Evolutionary conservation across 2,113 vertebrate genomes (phyloP), one percentile per base, ranked within the genome.

Genomic region (Zingel zingel): DNA sequence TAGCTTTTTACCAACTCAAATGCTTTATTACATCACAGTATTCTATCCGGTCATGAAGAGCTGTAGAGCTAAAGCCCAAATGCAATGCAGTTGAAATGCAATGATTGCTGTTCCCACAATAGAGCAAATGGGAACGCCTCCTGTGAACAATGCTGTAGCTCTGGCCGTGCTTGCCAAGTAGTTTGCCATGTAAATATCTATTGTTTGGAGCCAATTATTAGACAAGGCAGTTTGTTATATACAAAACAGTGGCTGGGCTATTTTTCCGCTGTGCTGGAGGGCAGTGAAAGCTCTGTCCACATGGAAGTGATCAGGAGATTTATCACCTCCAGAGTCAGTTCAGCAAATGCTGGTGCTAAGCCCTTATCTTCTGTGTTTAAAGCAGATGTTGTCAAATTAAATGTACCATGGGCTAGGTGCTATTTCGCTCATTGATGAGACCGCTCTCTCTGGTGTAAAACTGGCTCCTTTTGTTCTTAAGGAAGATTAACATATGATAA

Each of bases 291-390:
- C 67, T 75, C 47, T 4, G 6, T 77, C 39, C 73, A 65, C 68
- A 81, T 93, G 88, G 74, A 87, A 83, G 58, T 61, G 48, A 90
- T 92, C 82, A 73, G 45, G 43, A 76, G 57, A 77, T 77, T 63
- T 75, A 64, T 72, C 39, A 51, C 75, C 68, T 47, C 39, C 1
- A 1, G 33, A 67, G 59, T 74, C 39, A 74, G 11, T 76, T 76
- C n/a, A 30, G 50, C 65, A 83, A 68, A 82, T 87, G 68, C 59
- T 85, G 70, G 70, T 68, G 58, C 74, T 81, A 70, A 77, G 43
- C 30, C 23, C 23, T 69, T 81, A 80, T 81, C 74, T 63, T 53
- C 12, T 77, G 18, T 18, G 30, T 53, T 75, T 45, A 62, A 82
- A 80, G 45, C 65, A 87, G 66, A 86, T 74, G 79, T 66, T n/a